A percentile compares a stretch with the other conserved stretches of the same genome.
Conservation (phyloP, 2,797 vertebrate genomes). For the Pantherophis alleghaniensis region DNA sequence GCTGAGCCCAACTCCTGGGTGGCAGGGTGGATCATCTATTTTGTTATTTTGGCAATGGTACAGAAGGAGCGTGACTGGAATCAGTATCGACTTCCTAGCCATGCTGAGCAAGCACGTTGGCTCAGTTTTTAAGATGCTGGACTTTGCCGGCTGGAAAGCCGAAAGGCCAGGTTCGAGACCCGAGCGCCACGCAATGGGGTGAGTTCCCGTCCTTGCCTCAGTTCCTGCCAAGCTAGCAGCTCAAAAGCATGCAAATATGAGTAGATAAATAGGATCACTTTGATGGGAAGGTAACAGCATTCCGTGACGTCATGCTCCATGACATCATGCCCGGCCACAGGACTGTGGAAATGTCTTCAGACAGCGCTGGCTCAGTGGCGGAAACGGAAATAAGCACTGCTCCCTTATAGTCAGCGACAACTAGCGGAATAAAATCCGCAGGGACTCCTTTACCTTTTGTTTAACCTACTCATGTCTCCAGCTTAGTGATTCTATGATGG, state of each 20-base stretch:
- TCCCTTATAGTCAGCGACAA: neutral
- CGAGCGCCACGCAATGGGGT: accelerated
- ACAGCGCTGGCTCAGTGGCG: neutral
- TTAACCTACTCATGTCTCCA: neutral
- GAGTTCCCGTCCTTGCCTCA: neutral
- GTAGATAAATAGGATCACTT: neutral
- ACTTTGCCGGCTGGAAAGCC: neutral
- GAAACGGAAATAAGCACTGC: neutral
- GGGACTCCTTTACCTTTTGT: neutral
- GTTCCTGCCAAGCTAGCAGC: neutral
- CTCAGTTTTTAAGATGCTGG: neutral
- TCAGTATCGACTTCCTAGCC: neutral
- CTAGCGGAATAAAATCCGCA: neutral
- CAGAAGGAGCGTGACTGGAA: neutral
- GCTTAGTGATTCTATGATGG: neutral
- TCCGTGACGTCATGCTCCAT: neutral
- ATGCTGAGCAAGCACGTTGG: neutral
- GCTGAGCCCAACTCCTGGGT: neutral
- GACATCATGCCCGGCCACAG: neutral
- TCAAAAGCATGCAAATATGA: neutral
- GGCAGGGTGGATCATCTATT: neutral
- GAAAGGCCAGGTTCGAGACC: neutral
- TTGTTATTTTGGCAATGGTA: neutral
- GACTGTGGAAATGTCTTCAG: neutral
- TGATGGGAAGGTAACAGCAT: neutral